A percentile compares a stretch with the other conserved stretches of the same genome.
phyloP scores from a whole-genome alignment of 2,797 vertebrate species.

The Antrozous pallidus region DNA sequence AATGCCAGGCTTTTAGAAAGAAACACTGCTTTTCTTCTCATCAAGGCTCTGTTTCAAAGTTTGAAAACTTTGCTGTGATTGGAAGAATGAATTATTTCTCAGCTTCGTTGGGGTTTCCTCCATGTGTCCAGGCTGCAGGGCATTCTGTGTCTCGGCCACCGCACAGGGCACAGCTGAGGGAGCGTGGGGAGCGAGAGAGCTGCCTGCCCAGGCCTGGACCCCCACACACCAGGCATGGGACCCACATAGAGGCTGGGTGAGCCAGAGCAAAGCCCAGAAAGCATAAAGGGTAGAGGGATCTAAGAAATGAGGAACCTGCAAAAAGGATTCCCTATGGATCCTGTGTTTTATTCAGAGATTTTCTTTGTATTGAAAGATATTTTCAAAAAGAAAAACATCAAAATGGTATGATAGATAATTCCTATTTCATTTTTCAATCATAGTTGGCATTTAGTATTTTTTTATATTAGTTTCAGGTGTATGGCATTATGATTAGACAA shows the following conservation, averaged over 20 bases:
- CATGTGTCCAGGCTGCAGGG: not conserved
- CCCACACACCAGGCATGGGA: accelerated
- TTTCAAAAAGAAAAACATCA: not conserved
- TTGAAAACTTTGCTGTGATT: constrained; percentile 61
- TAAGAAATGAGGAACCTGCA: not conserved
- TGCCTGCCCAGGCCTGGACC: not conserved
- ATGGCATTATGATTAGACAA: not conserved
- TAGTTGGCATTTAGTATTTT: not conserved
- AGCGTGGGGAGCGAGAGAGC: accelerated
- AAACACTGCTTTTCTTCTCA: constrained; percentile 32
- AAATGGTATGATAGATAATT: not conserved
- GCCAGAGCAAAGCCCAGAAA: not conserved
- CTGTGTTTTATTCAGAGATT: not conserved
- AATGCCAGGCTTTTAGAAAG: constrained; percentile 38
- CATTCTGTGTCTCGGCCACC: accelerated
- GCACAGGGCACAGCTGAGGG: not conserved
- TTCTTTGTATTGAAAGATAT: not conserved
- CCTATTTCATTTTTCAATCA: not conserved
- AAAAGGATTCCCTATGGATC: not conserved
- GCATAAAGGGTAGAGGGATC: not conserved
- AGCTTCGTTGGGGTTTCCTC: not conserved
- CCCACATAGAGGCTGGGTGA: not conserved
- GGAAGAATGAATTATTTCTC: constrained; percentile 21
- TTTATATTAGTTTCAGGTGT: not conserved
- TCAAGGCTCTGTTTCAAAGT: constrained; percentile 38